Evolutionary conservation across 2,797 vertebrate species (phyloP).

Genomic region (Lagocephalus sceleratus): DNA sequence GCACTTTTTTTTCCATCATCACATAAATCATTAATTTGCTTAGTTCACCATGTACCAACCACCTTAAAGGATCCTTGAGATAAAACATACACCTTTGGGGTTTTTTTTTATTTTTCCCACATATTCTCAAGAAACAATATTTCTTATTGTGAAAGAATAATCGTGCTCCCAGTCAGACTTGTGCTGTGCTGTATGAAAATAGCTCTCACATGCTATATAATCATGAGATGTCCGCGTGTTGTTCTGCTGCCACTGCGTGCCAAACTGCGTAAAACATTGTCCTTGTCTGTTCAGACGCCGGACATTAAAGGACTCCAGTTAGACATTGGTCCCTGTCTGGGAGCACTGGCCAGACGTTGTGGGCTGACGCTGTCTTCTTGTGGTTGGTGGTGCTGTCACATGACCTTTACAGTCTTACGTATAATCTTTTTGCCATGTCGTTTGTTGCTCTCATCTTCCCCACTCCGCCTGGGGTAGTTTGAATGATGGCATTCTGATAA

Average conservation of each 20-base stretch:
- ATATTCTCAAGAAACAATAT: too few relatives aligned
- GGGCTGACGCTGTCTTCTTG: constrained; percentile 24
- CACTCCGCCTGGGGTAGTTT: background rate
- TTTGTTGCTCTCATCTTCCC: constrained; percentile 16
- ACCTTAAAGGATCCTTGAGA: constrained; percentile 10
- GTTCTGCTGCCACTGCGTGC: background rate
- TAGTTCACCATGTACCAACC: constrained; percentile 5
- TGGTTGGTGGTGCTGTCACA: constrained; percentile 35
- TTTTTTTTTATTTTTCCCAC: background rate
- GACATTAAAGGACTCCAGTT: constrained; percentile 32
- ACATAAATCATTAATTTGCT: constrained; percentile 15
- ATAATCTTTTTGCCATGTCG: constrained; percentile 22
- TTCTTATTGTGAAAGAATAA: too few relatives aligned
- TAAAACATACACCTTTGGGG: constrained; percentile 1
- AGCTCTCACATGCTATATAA: too few relatives aligned
- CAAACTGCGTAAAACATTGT: constrained; percentile 11
- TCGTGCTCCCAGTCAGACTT: too few relatives aligned
- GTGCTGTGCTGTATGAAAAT: too few relatives aligned
- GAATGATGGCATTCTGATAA: constrained; percentile 4
- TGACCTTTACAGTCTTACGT: constrained; percentile 40
- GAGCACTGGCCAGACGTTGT: constrained; percentile 45
- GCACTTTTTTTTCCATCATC: background rate
- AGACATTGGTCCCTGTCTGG: constrained; percentile 47
- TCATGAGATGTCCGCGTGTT: background rate
- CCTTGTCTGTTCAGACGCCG: constrained; percentile 1